Conservation (phyloP, 1,140 invertebrate species). For the Phenacoccus solenopsis region DNA sequence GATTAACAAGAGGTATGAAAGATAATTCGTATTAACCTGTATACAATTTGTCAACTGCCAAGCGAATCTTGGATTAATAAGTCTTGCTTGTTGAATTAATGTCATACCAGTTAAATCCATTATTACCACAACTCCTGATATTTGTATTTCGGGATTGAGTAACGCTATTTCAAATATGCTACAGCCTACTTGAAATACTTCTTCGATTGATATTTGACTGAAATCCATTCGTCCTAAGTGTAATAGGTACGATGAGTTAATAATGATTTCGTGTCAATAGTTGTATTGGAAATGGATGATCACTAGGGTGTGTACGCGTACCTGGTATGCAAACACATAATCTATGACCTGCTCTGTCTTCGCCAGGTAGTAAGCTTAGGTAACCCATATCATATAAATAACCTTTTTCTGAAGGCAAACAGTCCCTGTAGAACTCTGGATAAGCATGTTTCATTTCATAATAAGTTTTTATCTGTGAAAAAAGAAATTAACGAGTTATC, state of each 20-base stretch:
- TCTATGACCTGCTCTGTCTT: constrained; percentile 24
- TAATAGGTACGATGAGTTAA: background rate
- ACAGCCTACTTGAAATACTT: constrained; percentile 26
- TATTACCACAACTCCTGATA: constrained; percentile 35
- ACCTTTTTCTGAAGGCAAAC: constrained; percentile 24
- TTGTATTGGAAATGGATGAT: no score
- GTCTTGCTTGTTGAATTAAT: constrained; percentile 36
- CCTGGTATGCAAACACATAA: constrained; percentile 21
- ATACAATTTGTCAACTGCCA: constrained; percentile 26
- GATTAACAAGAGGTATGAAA: no score
- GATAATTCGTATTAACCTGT: constrained; percentile 24
- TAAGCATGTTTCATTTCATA: constrained; percentile 28
- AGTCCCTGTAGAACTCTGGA: constrained; percentile 26
- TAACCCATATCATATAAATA: constrained; percentile 25
- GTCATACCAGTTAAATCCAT: constrained; percentile 36
- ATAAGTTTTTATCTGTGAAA: constrained; percentile 27
- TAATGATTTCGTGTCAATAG: no score
- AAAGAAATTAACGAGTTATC: constrained; percentile 21
- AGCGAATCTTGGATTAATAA: constrained; percentile 33
- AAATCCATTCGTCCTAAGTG: constrained; percentile 24
- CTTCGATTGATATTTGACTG: constrained; percentile 23
- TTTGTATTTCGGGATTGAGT: constrained; percentile 35
- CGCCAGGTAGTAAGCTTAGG: constrained; percentile 24
- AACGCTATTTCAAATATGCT: constrained; percentile 35
- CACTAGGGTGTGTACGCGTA: no score